Evolutionary conservation across 2,797 vertebrate genomes (phyloP).

Genomic region (Halcyon badia): DNA sequence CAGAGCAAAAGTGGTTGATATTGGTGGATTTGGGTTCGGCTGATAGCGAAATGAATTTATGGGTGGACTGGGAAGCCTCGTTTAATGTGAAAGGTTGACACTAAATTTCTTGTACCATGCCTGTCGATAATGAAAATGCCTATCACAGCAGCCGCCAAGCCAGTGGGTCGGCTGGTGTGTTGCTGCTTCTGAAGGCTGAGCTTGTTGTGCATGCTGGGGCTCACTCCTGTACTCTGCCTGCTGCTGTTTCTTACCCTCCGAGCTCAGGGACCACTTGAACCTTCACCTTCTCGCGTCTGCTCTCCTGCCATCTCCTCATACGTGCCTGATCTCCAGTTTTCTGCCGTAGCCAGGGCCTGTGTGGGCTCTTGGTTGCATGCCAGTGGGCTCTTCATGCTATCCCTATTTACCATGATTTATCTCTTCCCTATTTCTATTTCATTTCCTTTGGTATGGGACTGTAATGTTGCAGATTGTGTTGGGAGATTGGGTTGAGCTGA

Average conservation of each 20-base stretch:
- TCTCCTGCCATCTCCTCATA: not conserved
- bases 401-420: not conserved
- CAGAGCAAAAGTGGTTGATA: not conserved
- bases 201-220: not conserved
- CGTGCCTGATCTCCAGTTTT: not conserved
- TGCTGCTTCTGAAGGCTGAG: not conserved
- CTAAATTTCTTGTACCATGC: rapidly evolving
- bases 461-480: not conserved
- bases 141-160: not conserved
- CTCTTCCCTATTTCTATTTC: not conserved
- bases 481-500: not conserved
- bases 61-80: not conserved
- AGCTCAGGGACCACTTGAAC: not conserved
- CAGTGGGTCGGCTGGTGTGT: rapidly evolving
- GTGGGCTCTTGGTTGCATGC: not conserved
- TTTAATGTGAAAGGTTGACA: not conserved
- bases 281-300: not conserved
- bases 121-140: not conserved
- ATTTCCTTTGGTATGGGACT: not conserved
- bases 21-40: not conserved
- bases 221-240: not conserved
- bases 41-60: not conserved
- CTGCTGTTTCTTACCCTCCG: not conserved
- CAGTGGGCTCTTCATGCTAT: not conserved
- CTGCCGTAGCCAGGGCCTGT: not conserved